Percentiles rank a stretch among this genome's conserved stretches.
phyloP scores from a whole-genome alignment of 2,888 invertebrate species.

The Lathronympha strigana region DNA sequence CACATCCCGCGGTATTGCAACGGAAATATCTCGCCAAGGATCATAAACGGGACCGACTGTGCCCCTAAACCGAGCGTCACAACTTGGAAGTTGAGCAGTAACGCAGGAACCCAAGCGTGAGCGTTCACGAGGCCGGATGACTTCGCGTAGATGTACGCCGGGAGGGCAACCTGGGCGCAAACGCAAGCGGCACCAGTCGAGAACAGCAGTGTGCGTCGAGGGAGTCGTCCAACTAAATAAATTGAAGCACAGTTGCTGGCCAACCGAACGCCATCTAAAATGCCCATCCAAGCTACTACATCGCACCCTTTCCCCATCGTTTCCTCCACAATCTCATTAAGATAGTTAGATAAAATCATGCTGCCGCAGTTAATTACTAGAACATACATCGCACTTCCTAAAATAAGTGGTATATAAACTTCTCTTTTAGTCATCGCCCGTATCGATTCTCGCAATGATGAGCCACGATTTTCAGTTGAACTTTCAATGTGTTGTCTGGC shows the following conservation, averaged over 20 bases:
- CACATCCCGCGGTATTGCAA: constrained; percentile 47
- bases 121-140: neutral
- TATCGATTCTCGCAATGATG: neutral
- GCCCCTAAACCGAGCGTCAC: constrained; percentile 14
- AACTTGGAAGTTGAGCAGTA: neutral
- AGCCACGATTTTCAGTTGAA: neutral
- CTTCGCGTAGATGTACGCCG: neutral
- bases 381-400: neutral
- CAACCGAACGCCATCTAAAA: neutral
- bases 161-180: neutral
- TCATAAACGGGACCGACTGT: constrained; percentile 13
- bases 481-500: constrained; percentile 1
- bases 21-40: constrained; percentile 39
- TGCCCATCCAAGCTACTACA: constrained; percentile 1
- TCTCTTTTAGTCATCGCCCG: constrained; percentile 5
- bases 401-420: neutral
- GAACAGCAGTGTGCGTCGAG: constrained; percentile 9
- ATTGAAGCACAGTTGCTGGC: neutral
- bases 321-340: neutral
- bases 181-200: neutral
- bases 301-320: neutral
- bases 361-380: neutral
- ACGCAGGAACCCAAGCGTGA: neutral
- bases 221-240: neutral
- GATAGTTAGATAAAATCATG: neutral